Percentiles rank a stretch among this genome's conserved stretches.
phyloP scores from a whole-genome alignment of 2,888 invertebrate genomes.

The Palloptera scutellata region DNA sequence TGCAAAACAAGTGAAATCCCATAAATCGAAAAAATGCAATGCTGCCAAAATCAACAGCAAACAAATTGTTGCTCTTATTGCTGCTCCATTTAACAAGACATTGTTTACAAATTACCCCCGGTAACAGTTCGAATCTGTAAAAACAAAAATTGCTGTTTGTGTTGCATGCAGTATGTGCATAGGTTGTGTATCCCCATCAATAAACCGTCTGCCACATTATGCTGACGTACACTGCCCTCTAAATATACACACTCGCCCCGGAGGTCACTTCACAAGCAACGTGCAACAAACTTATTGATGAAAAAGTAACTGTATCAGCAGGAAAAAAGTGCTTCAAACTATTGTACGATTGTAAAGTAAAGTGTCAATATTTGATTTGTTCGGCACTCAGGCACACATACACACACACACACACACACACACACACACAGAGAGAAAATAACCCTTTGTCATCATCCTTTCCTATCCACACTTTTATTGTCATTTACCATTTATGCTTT shows the following conservation, averaged over 20 bases:
- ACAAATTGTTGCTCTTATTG: constrained; percentile 43
- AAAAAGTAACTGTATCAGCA: constrained; percentile 2
- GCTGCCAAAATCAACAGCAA: constrained; percentile 32
- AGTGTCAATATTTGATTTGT: constrained; percentile 35
- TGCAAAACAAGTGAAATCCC: too few relatives aligned
- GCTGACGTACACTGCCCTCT: neutral
- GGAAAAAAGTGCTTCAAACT: constrained; percentile 37
- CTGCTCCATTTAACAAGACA: constrained; percentile 45
- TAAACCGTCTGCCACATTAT: constrained; percentile 7
- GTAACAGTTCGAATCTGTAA: neutral
- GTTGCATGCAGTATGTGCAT: constrained; percentile 5
- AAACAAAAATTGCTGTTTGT: neutral
- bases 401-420: neutral
- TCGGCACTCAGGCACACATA: constrained; percentile 8
- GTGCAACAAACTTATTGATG: constrained; percentile 2
- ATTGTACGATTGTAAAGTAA: constrained; percentile 28
- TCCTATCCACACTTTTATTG: constrained; percentile 47
- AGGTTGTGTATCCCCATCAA: constrained; percentile 22
- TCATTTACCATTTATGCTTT: constrained; percentile 3
- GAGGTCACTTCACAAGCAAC: constrained; percentile 6
- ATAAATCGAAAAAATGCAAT: neutral
- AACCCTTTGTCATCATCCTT: constrained; percentile 37
- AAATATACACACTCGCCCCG: neutral
- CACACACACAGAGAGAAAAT: neutral
- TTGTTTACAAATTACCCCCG: constrained; percentile 44